Base-by-base conservation (phyloP, 2,888 invertebrate species). In the Orthosia incerta region DNA sequence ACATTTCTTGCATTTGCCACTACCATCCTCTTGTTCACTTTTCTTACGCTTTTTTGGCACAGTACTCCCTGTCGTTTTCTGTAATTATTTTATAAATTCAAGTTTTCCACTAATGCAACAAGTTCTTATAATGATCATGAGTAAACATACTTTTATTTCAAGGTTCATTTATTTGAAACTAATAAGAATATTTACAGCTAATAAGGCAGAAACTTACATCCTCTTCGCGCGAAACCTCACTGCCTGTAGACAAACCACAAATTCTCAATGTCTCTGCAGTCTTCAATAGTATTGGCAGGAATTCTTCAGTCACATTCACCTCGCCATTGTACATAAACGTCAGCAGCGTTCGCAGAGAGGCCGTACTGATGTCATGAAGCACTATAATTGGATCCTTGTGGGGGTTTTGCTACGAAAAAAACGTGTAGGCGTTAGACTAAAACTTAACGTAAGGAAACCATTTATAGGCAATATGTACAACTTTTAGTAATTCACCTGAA, bases 241-340 rank as follows among this genome's bases (percentile, higher is more conserved):
- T 96, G 1, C 96, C 97, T 67, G 97, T 97, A 2, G 97, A 97
- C 57, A 98, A 93, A 4, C 98, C 98, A 90, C 97, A 97, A 79
- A 98, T 97, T 91, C 97, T 97, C 71, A 98, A 91, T 11, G 97
- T 97, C 89, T 97, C 97, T 0, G 98, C 98, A 53, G 97, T 97
- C 91, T 97, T 97, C 76, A 98, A 91, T 65, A 98, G 93, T 71
- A 97, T 96, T 57, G 97, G 97, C 82, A 98, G 93, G 89, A 97
- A 97, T 86, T 97, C 97, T 88, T 98, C 97, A 62, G 97, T 97
- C 62, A 98, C 97, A 93, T 97, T 97, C 26, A 98, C 98, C 92
- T 98, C 98, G 11, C 98, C 98, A 89, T 97, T 97, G 90, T 98
- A 98, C 97, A 98, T 97, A 91, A 98, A 98, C 89, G 97, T 97